Conservation (phyloP, 2,797 vertebrate genomes). For the Sardinella longiceps region DNA sequence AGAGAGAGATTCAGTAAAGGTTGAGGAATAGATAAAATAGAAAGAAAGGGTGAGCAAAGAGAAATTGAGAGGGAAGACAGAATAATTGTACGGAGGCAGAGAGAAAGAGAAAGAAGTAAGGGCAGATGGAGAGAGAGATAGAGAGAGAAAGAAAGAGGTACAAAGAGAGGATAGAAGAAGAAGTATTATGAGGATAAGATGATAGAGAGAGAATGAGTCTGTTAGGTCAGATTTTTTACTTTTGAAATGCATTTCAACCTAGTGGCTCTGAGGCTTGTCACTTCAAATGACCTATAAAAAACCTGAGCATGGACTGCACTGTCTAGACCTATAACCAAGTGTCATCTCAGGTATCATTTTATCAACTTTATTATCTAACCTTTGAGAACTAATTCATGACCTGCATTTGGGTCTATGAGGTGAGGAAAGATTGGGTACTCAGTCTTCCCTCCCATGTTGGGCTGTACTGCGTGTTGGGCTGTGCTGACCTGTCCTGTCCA, state of each 20-base stretch:
- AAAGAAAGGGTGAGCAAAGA: not conserved
- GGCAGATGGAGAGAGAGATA: not conserved
- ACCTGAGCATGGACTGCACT: not conserved
- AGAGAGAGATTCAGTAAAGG: not conserved
- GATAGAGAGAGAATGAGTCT: not conserved
- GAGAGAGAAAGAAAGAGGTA: not conserved
- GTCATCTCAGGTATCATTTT: not conserved
- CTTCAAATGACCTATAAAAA: not conserved
- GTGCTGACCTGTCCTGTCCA: not conserved
- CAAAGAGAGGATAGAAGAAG: not conserved
- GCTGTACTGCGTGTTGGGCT: not conserved
- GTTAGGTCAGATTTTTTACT: not conserved
- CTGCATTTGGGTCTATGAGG: not conserved
- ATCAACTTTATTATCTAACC: not conserved
- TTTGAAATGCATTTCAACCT: slow-evolving; percentile 6
- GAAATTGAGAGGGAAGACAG: no score
- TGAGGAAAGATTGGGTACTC: not conserved
- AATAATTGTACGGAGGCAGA: not conserved
- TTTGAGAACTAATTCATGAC: not conserved
- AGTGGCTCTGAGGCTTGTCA: slow-evolving; percentile 7
- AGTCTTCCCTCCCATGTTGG: not conserved
- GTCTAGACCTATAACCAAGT: not conserved
- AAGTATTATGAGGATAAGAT: not conserved
- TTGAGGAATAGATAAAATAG: not conserved
- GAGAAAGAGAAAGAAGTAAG: not conserved